A percentile compares a stretch with the other conserved stretches of the same genome.
These are phyloP conservation scores for Upupa epops DNA, from an alignment of 2,113 vertebrate genomes.

Conservation along the genomic window DNA sequence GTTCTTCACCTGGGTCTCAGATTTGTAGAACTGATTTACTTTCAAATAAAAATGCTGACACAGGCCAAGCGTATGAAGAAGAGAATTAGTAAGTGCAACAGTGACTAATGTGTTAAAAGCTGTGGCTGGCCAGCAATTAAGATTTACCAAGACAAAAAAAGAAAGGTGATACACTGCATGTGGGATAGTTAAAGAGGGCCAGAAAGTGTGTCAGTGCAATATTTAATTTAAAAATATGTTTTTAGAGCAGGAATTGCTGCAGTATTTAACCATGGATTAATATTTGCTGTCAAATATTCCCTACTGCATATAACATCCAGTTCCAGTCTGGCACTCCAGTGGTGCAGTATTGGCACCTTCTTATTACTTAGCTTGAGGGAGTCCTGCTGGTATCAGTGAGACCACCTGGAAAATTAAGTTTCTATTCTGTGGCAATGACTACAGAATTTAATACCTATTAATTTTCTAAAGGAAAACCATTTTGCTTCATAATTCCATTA, in stretches of 20 bases:
- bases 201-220: background rate
- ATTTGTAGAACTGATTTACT: background rate
- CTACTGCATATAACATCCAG: background rate
- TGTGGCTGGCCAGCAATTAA: background rate
- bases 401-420: slow-evolving; percentile 37
- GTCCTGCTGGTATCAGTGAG: background rate
- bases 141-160: background rate
- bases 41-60: background rate
- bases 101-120: background rate
- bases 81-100: background rate
- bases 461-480: background rate
- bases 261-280: background rate
- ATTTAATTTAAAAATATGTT: background rate
- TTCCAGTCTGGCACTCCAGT: background rate
- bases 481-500: background rate
- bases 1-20: background rate
- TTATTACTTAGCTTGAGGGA: background rate
- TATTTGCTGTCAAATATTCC: slow-evolving; percentile 19
- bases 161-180: background rate
- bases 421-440: background rate
- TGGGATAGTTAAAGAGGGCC: background rate
- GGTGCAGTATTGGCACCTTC: background rate
- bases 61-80: background rate
- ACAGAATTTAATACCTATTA: slow-evolving; percentile 12
- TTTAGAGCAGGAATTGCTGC: background rate